These are phyloP conservation scores for Rhopalosiphum nymphaeae DNA, from an alignment of 2,888 invertebrate genomes.

Conservation along the genomic window DNA sequence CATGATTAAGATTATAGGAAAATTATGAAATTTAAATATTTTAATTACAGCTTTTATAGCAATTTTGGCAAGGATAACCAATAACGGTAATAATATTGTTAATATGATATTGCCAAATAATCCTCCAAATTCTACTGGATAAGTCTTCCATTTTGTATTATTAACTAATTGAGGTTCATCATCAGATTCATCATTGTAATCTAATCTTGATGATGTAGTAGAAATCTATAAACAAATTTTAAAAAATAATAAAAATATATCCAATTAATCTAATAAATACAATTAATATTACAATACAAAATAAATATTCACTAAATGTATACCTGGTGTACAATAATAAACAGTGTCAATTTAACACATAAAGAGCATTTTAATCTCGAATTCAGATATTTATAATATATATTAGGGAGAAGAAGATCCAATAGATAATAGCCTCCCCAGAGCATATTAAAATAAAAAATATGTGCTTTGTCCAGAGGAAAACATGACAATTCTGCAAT, in stretches of 20 bases:
- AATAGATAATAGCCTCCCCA: neutral
- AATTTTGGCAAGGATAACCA: constrained; percentile 44
- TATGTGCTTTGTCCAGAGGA: too few species aligned
- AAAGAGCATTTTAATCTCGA: neutral
- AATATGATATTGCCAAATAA: constrained; percentile 32
- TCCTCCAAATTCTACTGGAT: constrained; percentile 37
- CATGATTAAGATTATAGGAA: neutral
- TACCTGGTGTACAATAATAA: neutral
- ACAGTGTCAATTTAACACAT: neutral
- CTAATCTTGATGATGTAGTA: neutral
- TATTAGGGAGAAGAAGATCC: neutral
- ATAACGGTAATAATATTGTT: neutral
- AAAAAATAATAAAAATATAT: neutral
- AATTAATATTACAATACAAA: neutral
- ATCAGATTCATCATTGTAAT: constrained; percentile 9
- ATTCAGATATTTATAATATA: neutral
- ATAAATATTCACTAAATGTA: neutral
- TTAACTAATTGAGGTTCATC: neutral
- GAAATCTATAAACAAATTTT: neutral
- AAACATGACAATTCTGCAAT: too few species aligned
- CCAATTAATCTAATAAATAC: neutral
- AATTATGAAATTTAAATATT: neutral
- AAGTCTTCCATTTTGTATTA: neutral
- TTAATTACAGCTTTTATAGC: constrained; percentile 47
- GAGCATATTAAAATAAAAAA: neutral